Evolutionary conservation across 2,113 vertebrate genomes (phyloP).

Genomic region (Leptodactylus fuscus): DNA sequence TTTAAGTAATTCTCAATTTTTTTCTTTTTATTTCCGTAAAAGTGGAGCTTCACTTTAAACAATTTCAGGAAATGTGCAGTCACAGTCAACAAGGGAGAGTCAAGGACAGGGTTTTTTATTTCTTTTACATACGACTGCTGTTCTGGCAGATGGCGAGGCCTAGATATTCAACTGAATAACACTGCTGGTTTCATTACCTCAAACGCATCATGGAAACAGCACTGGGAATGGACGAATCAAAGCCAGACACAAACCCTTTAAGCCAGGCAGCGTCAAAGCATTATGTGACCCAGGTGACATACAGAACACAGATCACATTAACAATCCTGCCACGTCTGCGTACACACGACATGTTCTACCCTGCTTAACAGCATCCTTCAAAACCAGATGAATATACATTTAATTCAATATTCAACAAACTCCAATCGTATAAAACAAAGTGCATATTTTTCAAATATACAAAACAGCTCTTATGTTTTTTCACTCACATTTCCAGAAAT

Average conservation of each 20-base stretch:
- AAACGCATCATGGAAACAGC: conserved; percentile 31
- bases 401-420: no score
- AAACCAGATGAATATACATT: no score
- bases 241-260: neutral
- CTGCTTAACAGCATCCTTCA: no score
- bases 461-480: no score
- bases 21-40: neutral
- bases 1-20: neutral
- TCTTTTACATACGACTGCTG: neutral
- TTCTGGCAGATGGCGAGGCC: conserved; percentile 34
- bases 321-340: neutral
- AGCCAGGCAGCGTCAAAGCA: neutral
- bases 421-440: no score
- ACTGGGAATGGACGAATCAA: neutral
- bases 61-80: neutral
- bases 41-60: neutral
- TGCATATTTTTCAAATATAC: no score
- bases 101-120: conserved; percentile 19
- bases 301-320: neutral
- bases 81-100: conserved; percentile 16
- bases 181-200: conserved; percentile 12
- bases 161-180: neutral
- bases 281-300: neutral
- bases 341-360: neutral
- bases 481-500: no score